Evolutionary conservation across 2,113 vertebrate genomes (phyloP), one percentile per base, ranked within the genome.

Genomic region (Hystrix brachyura): DNA sequence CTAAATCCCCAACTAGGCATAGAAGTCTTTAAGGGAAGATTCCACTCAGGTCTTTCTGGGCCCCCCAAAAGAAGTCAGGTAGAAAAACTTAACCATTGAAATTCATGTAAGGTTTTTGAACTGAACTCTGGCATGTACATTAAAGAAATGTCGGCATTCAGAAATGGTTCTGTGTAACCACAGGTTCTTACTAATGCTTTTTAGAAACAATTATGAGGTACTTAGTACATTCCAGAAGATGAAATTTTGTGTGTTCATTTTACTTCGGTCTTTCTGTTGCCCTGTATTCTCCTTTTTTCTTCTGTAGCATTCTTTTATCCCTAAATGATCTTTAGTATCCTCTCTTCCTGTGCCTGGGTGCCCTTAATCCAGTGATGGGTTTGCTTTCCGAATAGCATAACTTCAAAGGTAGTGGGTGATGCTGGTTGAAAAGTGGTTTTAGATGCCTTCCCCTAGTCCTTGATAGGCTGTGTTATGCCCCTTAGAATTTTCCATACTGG

Each of bases 21-120:
- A 78, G 74, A 76, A 69, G 51, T 90, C 67, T 82, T 62, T 17
- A 81, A 83, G 46, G 60, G 64, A 89, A 86, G 19, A 82, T 14
- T 90, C 67, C 79, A 97, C 19, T 62, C 76, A 53, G 34, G 7
- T 81, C 48, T 84, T 57, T 88, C 19, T 82, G 62, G 59, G 46
- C 67, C 27, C 62, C 46, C 57, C 64, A 60, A 84, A 81, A 80
- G 59, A 90, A 85, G 67, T 64, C 74, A 92, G 82, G 55, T 65
- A 81, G 85, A 79, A 92, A 94, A 87, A 48, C 69, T 67, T 93
- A 71, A 23, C 55, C 60, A 17, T 43, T 94, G 18, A 82, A 62
- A 69, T 64, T 86, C 32, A 34, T 53, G 74, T 55, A n/a, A 91
- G 67, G 46, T 25, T 92, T 94, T 87, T 74, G 67, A 93, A 43